These are phyloP conservation scores for Caenorhabditis plicata DNA, from an alignment of 2,888 invertebrate species.

Conservation along the genomic window DNA sequence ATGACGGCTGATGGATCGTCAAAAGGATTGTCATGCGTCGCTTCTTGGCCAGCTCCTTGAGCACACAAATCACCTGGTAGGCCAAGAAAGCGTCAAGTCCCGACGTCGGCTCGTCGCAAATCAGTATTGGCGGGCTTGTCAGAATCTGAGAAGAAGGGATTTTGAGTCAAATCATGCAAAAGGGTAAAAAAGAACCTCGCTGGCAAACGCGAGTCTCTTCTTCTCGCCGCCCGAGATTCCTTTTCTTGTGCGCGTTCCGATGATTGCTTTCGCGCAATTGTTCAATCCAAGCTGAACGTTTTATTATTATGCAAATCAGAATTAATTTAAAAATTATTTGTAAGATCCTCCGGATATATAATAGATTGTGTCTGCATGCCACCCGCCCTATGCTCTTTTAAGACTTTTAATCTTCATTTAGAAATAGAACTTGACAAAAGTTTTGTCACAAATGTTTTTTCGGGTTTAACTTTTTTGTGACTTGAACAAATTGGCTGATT, in stretches of 20 bases:
- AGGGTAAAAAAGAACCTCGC: constrained; percentile 74
- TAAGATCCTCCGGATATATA: no score
- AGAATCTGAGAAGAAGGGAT: constrained; percentile 64
- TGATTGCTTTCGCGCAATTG: constrained; percentile 76
- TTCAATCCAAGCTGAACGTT: constrained; percentile 68
- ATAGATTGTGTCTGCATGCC: no score
- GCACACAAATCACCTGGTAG: constrained; percentile 47
- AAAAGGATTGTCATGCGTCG: constrained; percentile 85
- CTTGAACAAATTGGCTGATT: no score
- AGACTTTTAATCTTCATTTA: no score
- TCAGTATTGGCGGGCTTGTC: constrained; percentile 69
- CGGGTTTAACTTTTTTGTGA: no score
- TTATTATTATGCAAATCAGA: not conserved
- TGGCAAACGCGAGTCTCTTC: constrained; percentile 87
- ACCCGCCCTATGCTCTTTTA: no score
- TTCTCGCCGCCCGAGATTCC: constrained; percentile 90
- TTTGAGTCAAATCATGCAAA: not conserved
- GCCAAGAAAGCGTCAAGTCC: constrained; percentile 68
- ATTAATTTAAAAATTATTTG: not conserved
- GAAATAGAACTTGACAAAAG: no score
- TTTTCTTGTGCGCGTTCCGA: constrained; percentile 78
- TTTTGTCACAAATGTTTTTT: no score
- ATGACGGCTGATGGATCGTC: constrained; percentile 93
- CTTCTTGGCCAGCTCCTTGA: constrained; percentile 67
- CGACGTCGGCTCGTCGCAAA: constrained; percentile 71